A percentile compares a stretch with the other conserved stretches of the same genome.
phyloP scores from a whole-genome alignment of 2,797 vertebrate genomes.

The Macroramphosus scolopax region DNA sequence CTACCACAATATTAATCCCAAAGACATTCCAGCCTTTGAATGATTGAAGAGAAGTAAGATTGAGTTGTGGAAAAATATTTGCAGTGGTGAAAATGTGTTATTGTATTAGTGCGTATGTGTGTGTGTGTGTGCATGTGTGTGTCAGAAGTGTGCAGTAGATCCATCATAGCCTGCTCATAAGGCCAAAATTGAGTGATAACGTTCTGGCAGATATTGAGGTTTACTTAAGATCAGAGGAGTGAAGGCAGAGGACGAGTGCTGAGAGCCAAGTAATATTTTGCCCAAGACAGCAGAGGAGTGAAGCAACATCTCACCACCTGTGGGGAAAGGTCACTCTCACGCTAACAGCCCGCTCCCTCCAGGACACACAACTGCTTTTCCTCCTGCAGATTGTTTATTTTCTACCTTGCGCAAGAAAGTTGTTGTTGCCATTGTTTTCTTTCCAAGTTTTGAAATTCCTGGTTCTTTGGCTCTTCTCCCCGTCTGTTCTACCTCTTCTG shows the following conservation, averaged over 20 bases:
- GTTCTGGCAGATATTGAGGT: conserved; percentile 39
- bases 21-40: no score
- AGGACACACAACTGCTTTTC: conserved; percentile 39
- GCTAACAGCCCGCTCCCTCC: conserved; percentile 20
- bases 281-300: conserved; percentile 36
- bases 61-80: background rate
- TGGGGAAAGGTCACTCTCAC: conserved; percentile 56
- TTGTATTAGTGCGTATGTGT: background rate
- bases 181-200: conserved; percentile 47
- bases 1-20: no score
- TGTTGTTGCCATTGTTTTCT: conserved; percentile 34
- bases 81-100: conserved; percentile 2
- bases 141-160: conserved; percentile 44
- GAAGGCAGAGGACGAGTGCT: conserved; percentile 20
- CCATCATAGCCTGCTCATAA: conserved; percentile 74
- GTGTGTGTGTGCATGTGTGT: conserved; percentile 12
- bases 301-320: conserved; percentile 60
- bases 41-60: no score
- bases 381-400: conserved; percentile 2
- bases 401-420: conserved; percentile 4
- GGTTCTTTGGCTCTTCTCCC: conserved; percentile 14
- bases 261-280: conserved; percentile 46
- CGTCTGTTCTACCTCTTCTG: conserved; percentile 25
- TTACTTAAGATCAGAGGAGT: conserved; percentile 49
- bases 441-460: conserved; percentile 43